Evolutionary conservation across 2,888 invertebrate species (phyloP), one percentile per base, ranked within the genome.

Genomic region (Helleia helle): DNA sequence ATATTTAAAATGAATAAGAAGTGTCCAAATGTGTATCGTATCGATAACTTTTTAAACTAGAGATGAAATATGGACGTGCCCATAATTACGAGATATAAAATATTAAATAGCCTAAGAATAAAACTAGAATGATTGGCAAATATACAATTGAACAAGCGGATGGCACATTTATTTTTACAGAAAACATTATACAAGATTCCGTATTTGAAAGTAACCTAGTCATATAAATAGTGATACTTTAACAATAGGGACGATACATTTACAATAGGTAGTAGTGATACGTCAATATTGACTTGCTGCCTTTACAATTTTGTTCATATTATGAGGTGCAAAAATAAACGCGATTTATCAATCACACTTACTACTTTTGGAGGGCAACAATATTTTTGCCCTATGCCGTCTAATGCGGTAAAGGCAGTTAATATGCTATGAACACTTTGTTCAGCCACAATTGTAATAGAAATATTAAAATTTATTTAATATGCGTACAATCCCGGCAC

Each of bases 131-230:
- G 53, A 58, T 52, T 55, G 64, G 70, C 68, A 74, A 53, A 74
- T 79, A 62, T 79, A 79, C 75, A 81, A 63, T 62, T 57, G 55
- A 65, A 72, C 52, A 72, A 81, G 72, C 71, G 67, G 76, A 83
- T 83, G 83, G 83, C 81, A 83, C 81, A 77, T 71, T 68, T 55
- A 55, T 66, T 66, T 63, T 56, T 71, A 71, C 65, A 72, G 64
- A 65, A 57, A 61, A 61, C 56, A 58, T 51, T 56, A 54, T 61
- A 67, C 62, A 67, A 61, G 58, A 62, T 55, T 59, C 55, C 60
- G 62, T 66, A 58, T 58, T 63, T 17, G 34, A 34, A 34, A 55
- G 58, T 61, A 58, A 52, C 55, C 49, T 52, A 54, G 50, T 41
- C 36, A 29, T 46, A 39, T 40, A 41, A 55, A 50, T 48, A 54